A percentile compares a stretch with the other conserved stretches of the same genome.
Evolutionary conservation across 2,797 vertebrate species (phyloP).

Genomic region (Coranthus polyacanthus): DNA sequence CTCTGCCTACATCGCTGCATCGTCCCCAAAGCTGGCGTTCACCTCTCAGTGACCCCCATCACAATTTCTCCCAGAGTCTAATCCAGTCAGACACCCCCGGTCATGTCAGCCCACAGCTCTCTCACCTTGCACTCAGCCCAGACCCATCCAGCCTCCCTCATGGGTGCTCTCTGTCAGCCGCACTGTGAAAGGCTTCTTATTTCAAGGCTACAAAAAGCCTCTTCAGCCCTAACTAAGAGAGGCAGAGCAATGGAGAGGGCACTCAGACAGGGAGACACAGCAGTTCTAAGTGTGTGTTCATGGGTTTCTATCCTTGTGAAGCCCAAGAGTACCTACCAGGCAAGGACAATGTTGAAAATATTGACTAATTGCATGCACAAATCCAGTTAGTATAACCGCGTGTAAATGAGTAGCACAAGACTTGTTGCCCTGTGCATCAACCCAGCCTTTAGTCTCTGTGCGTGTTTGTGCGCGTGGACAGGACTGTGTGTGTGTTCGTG

Average conservation of each 20-base stretch:
- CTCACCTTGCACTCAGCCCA: constrained; percentile 56
- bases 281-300: background rate
- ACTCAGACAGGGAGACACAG: constrained; percentile 35
- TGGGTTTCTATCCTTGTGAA: constrained; percentile 11
- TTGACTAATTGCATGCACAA: constrained; percentile 21
- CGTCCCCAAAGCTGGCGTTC: constrained; percentile 30
- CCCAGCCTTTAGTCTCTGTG: background rate
- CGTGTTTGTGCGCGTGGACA: constrained; percentile 9
- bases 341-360: background rate
- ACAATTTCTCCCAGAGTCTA: constrained; percentile 54
- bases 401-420: background rate
- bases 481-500: constrained; percentile 4
- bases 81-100: constrained; percentile 63
- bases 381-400: background rate
- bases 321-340: background rate
- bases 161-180: constrained; percentile 52
- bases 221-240: constrained; percentile 58
- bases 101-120: constrained; percentile 46
- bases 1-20: constrained; percentile 6
- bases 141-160: constrained; percentile 52
- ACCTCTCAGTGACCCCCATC: constrained; percentile 55
- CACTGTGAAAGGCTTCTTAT: constrained; percentile 58
- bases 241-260: constrained; percentile 48
- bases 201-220: constrained; percentile 63
- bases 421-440: background rate